Conservation (phyloP, 2,113 vertebrate species). For the Promerops cafer region DNA sequence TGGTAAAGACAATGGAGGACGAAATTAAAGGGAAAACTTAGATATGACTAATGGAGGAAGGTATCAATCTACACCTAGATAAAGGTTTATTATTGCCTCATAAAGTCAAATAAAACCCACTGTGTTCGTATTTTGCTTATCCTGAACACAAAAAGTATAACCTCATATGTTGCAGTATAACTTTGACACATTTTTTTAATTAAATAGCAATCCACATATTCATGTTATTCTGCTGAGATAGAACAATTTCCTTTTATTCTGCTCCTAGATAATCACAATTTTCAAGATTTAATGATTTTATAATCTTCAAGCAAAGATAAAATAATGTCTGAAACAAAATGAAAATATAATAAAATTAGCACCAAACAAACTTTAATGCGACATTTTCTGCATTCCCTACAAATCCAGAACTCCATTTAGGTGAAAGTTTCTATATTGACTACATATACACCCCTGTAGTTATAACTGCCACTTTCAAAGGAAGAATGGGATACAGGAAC, state of each 20-base stretch:
- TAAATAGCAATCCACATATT: not conserved
- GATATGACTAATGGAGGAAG: not conserved
- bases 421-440: not conserved
- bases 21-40: not conserved
- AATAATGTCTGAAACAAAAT: not conserved
- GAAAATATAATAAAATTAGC: not conserved
- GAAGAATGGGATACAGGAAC: not conserved
- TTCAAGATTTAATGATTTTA: constrained; percentile 19
- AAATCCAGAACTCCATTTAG: not conserved
- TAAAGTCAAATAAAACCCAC: not conserved
- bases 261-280: not conserved
- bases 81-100: not conserved
- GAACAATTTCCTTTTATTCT: not conserved
- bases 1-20: not conserved
- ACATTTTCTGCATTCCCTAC: not conserved
- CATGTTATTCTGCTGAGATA: not conserved
- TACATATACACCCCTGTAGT: not conserved
- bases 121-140: not conserved
- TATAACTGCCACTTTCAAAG: not conserved
- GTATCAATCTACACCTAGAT: not conserved
- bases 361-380: not conserved
- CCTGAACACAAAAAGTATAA: not conserved
- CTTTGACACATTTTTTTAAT: constrained; percentile 3
- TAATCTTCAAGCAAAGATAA: not conserved
- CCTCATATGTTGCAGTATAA: not conserved